These are phyloP conservation scores for Odontothrips loti DNA, from an alignment of 2,888 invertebrate species.

Conservation along the genomic window DNA sequence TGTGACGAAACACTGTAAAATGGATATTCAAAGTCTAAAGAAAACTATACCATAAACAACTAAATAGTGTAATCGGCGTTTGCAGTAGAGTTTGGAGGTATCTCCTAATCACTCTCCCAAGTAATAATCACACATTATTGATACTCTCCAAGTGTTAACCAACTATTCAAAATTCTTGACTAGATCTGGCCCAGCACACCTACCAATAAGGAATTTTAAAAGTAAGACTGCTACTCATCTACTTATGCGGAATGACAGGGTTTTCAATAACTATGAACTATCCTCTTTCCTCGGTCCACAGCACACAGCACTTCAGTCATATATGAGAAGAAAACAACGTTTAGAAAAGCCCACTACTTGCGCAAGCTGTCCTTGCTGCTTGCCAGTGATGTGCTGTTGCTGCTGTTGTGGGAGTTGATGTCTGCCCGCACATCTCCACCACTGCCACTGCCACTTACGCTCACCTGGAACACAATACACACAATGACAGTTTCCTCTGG, in stretches of 20 bases:
- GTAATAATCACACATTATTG: neutral
- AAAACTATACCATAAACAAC: neutral
- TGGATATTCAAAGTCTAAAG: neutral
- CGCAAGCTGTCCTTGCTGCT: constrained; percentile 45
- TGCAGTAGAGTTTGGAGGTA: neutral
- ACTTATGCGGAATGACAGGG: neutral
- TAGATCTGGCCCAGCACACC: neutral
- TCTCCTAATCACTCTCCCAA: neutral
- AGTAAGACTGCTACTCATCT: constrained; percentile 4
- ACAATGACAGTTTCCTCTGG: no score
- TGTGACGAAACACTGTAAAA: no score
- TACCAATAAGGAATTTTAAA: neutral
- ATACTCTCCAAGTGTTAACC: neutral
- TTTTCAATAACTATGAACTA: neutral
- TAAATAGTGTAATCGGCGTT: neutral
- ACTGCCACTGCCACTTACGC: constrained; percentile 37
- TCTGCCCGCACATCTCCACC: constrained; percentile 39
- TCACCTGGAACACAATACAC: neutral
- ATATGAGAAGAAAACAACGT: neutral
- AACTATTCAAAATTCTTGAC: neutral
- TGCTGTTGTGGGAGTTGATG: constrained; percentile 37
- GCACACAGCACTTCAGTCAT: neutral
- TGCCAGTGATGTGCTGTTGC: constrained; percentile 44
- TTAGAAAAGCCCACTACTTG: constrained; percentile 40
- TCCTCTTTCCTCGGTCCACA: neutral